phyloP scores from a whole-genome alignment of 2,113 vertebrate species.

The Hepsetus odoe region DNA sequence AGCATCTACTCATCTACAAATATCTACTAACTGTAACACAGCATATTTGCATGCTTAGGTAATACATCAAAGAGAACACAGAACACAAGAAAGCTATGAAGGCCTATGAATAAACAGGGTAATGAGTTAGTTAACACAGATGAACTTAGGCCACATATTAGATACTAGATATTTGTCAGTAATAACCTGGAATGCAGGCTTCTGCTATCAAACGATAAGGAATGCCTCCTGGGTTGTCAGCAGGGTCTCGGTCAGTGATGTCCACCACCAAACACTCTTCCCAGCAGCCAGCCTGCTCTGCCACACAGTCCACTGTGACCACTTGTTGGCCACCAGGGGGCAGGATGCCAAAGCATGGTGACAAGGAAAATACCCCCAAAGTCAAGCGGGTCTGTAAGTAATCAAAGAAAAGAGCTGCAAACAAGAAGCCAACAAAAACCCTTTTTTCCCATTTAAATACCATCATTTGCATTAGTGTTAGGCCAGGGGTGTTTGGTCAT shows the following conservation, averaged over 20 bases:
- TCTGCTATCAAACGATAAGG: constrained; percentile 80
- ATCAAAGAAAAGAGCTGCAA: not conserved
- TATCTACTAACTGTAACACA: too few relatives aligned
- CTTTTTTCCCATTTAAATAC: too few relatives aligned
- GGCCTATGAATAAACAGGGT: not conserved
- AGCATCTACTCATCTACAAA: too few relatives aligned
- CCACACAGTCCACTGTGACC: constrained; percentile 82
- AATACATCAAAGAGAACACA: not conserved
- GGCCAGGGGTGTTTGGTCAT: too few relatives aligned
- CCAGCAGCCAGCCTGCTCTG: constrained; percentile 78
- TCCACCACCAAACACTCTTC: constrained; percentile 80
- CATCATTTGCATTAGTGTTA: too few relatives aligned
- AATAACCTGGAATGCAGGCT: constrained; percentile 84
- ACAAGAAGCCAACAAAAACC: not conserved
- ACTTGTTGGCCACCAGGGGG: constrained; percentile 71
- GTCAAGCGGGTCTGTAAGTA: constrained; percentile 71
- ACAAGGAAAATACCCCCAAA: constrained; percentile 82
- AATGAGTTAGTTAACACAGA: not conserved
- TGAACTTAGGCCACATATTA: too few relatives aligned
- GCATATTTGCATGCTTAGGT: not conserved
- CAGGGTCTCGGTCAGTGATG: constrained; percentile 81
- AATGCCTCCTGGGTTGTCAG: constrained; percentile 79
- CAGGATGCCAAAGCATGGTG: constrained; percentile 78
- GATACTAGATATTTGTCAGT: not conserved
- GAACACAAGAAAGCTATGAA: not conserved